phyloP scores from a whole-genome alignment of 2,888 invertebrate species.

The Clostera curtula region DNA sequence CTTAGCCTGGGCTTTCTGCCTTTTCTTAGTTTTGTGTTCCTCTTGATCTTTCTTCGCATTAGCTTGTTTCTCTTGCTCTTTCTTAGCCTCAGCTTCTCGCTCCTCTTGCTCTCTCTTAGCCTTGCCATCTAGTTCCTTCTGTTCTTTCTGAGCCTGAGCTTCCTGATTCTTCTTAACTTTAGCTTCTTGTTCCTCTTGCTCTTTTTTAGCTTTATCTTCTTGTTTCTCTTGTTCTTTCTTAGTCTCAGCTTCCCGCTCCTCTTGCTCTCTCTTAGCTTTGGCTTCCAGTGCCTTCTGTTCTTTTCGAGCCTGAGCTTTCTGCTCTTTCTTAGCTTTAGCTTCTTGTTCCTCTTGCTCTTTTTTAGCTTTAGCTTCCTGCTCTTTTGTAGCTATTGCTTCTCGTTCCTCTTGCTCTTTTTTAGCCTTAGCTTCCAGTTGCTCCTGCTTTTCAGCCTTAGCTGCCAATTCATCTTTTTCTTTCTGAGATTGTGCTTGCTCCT shows the following conservation, averaged over 20 bases:
- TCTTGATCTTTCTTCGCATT: slow-evolving; percentile 5
- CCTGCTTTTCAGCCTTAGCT: neutral
- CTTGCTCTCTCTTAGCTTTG: slow-evolving; percentile 1
- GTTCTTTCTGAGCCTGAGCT: neutral
- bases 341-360: neutral
- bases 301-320: neutral
- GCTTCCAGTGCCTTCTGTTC: neutral
- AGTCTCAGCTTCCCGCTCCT: slow-evolving; percentile 2
- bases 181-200: neutral
- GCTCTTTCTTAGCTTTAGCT: neutral
- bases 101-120: neutral
- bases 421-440: neutral
- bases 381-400: neutral
- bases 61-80: neutral
- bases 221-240: slow-evolving; percentile 10
- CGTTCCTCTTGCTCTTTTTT: neutral
- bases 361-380: neutral
- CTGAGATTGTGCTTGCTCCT: slow-evolving; percentile 3
- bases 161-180: slow-evolving; percentile 4
- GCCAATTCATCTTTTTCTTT: neutral
- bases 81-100: neutral
- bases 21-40: neutral
- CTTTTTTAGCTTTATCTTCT: slow-evolving; percentile 1
- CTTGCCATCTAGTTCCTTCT: neutral
- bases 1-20: neutral